Evolutionary conservation across 2,113 vertebrate genomes (phyloP), one percentile per base, ranked within the genome.

Genomic region (Gulo gulo): DNA sequence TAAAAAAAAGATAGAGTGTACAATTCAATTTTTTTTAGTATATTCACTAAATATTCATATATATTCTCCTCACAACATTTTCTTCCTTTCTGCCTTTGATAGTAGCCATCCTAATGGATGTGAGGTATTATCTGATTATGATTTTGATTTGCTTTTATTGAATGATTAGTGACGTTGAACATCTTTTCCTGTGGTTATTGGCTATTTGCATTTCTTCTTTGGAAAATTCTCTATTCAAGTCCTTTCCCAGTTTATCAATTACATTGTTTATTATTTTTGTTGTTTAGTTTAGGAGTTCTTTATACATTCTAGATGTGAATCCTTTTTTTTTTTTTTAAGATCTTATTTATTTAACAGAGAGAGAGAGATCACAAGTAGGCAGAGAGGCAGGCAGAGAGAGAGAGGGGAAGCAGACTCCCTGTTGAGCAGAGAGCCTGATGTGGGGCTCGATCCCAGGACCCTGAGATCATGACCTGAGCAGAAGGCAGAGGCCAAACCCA

Each of bases 131-230:
- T 76, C 26, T 50, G 21, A 34, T 55, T 63, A 0, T 76, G 24
- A 14, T 96, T 88, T 94, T 83, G 69, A 80, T 96, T 87, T 87
- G 23, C 50, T 36, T 84, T 94, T 96, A 50, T 11, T 45, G 15
- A 76, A 69, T 42, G 16, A 91, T 88, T 87, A 57, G 10, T 83
- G 23, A 47, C 57, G 6, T 45, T 79, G 11, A 88, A 2, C 1
- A 42, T 42, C 26, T 96, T 91, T 88, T 91, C 76, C 45, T 57
- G 13, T 87, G 26, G 12, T 82, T 93, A 16, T 91, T 91, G 16
- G 7, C 16, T 34, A 63, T 67, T 78, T 84, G 15, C 10, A 24
- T 57, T 52, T 90, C 20, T 76, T 78, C 12, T 50, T 94, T 81
- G 63, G 81, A 76, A 21, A 90, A 97, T 69, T 78, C 50, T 95